Evolutionary conservation across 2,797 vertebrate genomes (phyloP), one percentile per base, ranked within the genome.

Genomic region (Sebastes kiyomatsui): DNA sequence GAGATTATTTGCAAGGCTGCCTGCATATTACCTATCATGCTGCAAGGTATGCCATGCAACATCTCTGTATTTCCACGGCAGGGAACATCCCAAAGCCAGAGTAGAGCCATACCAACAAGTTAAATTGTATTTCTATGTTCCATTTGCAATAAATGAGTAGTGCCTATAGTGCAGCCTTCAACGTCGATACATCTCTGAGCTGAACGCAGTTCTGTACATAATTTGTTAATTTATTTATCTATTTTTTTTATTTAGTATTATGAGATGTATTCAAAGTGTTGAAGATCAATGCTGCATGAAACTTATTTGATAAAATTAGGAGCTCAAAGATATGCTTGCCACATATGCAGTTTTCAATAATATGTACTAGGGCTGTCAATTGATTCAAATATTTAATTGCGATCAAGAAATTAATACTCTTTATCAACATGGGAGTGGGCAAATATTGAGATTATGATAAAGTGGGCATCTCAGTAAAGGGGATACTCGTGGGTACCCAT

Each of bases 1-100:
- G 28, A 77, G 32, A 75, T 73, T 65, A 68, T 72, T 52, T 81
- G 33, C 55, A 35, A 55, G 70, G 52, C 16, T 70, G 46, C 38
- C 23, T 58, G 35, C 52, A 12, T 74, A 52, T 52, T 69, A 38
- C 20, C 67, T 67, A 54, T 60, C 7, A 65, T 64, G 65, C n/a
- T 59, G 25, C 33, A 1, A 14, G 9, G 3, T 61, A 46, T 32
- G 32, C 7, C 70, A 23, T 33, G 18, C 33, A 49, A 27, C 32
- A 33, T 49, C 32, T 79, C 33, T 64, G 13, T 30, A 38, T 49
- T 66, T 67, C n/a, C 23, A 52, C n/a, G 65, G 52, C 25, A 18
- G 73, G 35, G n/a, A 13, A 11, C 9, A 10, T 32, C 33, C 11
- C 4, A 49, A 25, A 66, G n/a, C 23, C 16, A 46, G 42, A 16